Percentiles rank a stretch among this genome's conserved stretches.
These are phyloP conservation scores for Noctilio leporinus DNA, from an alignment of 2,113 vertebrate species.

Conservation along the genomic window DNA sequence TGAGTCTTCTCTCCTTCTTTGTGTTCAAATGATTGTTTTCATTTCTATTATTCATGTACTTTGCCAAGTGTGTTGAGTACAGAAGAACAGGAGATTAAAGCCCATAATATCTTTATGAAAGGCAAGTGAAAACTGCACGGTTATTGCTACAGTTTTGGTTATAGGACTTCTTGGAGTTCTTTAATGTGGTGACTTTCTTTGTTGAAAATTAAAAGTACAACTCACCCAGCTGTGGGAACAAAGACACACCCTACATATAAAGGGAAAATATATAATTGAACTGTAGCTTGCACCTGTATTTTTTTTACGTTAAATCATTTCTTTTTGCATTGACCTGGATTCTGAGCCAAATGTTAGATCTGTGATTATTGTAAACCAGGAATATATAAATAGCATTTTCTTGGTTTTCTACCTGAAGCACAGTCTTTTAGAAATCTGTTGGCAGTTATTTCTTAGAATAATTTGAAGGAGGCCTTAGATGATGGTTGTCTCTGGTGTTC, in stretches of 20 bases:
- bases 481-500: neutral
- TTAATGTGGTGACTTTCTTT: conserved; percentile 71
- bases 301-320: conserved; percentile 64
- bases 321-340: conserved; percentile 42
- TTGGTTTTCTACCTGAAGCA: neutral
- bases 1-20: conserved; percentile 55
- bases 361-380: conserved; percentile 30
- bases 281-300: conserved; percentile 68
- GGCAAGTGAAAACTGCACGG: conserved; percentile 46
- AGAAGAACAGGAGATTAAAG: conserved; percentile 71
- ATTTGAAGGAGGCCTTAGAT: conserved; percentile 37
- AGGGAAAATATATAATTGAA: conserved; percentile 40
- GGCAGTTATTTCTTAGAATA: conserved; percentile 20
- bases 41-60: conserved; percentile 64
- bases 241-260: conserved; percentile 63
- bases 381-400: conserved; percentile 39
- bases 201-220: conserved; percentile 60
- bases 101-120: conserved; percentile 41
- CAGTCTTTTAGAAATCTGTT: conserved; percentile 14
- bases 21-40: conserved; percentile 66
- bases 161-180: conserved; percentile 67
- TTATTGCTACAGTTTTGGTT: conserved; percentile 54
- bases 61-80: conserved; percentile 64
- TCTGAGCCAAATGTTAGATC: conserved; percentile 61
- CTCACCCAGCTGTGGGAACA: conserved; percentile 74